These are phyloP conservation scores for Neosalanx taihuensis DNA, from an alignment of 2,797 vertebrate species.

Conservation along the genomic window DNA sequence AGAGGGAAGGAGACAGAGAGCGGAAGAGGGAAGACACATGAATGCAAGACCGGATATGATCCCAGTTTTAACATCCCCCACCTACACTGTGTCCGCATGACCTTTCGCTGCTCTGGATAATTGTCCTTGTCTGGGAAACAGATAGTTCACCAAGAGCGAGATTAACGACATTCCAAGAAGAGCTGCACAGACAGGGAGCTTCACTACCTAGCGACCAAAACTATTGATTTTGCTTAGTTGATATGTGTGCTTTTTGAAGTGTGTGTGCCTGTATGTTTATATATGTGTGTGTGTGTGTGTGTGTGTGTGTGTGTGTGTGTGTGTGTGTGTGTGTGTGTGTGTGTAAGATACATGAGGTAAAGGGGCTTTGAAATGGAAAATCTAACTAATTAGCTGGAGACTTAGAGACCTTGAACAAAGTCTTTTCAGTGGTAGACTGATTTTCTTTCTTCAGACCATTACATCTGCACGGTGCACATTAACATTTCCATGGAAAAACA, in stretches of 20 bases:
- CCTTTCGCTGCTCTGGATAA: conserved; percentile 28
- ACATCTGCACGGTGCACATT: too few species aligned
- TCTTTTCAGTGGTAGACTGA: neutral
- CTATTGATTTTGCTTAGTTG: neutral
- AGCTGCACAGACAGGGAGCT: neutral
- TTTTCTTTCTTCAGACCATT: neutral
- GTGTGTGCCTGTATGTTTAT: neutral
- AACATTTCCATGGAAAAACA: too few species aligned
- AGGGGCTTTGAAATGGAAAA: conserved; percentile 2
- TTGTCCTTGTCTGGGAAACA: conserved; percentile 7
- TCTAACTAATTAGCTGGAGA: conserved; percentile 7
- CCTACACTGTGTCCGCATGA: conserved; percentile 21
- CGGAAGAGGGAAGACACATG: conserved; percentile 16
- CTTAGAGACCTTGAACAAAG: conserved; percentile 8
- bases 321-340: too few species aligned
- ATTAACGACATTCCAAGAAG: conserved; percentile 4
- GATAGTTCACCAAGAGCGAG: neutral
- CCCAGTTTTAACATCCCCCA: conserved; percentile 16
- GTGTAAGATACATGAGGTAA: neutral
- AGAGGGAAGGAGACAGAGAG: neutral
- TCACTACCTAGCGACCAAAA: conserved; percentile 3
- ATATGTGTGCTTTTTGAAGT: neutral
- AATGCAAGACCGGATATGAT: conserved; percentile 4
- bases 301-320: too few species aligned
- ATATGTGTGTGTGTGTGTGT: neutral